Evolutionary conservation across 2,797 vertebrate species (phyloP), one percentile per base, ranked within the genome.

Genomic region (Sebastes miniatus): DNA sequence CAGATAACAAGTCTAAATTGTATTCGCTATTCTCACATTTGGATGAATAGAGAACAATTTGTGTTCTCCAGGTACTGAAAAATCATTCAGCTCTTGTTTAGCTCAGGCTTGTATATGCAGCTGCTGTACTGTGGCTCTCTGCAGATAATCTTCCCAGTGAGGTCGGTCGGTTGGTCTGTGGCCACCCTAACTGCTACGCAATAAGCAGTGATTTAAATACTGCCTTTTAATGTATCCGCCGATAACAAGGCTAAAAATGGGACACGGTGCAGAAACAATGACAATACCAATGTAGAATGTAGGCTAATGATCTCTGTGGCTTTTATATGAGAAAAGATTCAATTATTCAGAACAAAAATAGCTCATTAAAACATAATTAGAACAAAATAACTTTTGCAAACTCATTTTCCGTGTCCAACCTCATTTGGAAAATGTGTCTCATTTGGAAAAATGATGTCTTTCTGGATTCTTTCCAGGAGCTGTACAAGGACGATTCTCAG

Each of bases 331-430:
- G 91, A 86, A 94, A 93, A 91, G 87, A 93, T 94, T 95, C 87
- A 95, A 94, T 94, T 94, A 95, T 95, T 95, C 89, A 88, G 88
- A 93, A 88, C 91, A 86, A 91, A 95, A 95, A 94, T 94, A 94
- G 92, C 92, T 93, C 90, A 95, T 96, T 95, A 94, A 95, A 93
- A 91, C 91, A 85, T 95, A 92, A 95, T 95, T 92, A 89, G 91
- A 89, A 88, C 89, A 92, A 93, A 92, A 92, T 93, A 93, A 93
- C 90, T 93, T 95, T 90, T 89, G 85, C 92, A 93, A 94, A 93
- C 92, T 93, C 84, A 92, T 93, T 94, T 92, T 92, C 91, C 32
- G 39, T 85, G 84, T 74, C 89, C 91, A 93, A 88, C 93, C 92
- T 91, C 90, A 89, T 94, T 94, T 90, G 83, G 86, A 91, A 92